Conservation (phyloP, 2,888 invertebrate species). For the Agonopterix subpropinquella region DNA sequence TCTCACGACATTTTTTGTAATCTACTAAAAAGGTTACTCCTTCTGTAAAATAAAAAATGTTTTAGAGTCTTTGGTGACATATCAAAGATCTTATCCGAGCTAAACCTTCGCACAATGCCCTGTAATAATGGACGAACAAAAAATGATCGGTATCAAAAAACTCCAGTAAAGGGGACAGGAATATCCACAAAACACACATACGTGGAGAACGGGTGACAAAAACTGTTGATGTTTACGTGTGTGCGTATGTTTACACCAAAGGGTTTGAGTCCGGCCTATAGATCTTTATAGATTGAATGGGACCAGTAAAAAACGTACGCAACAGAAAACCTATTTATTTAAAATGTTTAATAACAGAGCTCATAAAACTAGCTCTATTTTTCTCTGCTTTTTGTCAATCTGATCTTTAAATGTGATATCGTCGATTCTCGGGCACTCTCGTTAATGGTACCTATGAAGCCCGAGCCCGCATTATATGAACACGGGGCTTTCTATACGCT, state of each 20-base stretch:
- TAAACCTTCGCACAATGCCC: constrained; percentile 68
- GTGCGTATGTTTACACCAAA: constrained; percentile 53
- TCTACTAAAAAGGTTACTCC: constrained; percentile 56
- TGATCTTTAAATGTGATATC: constrained; percentile 68
- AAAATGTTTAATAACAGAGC: constrained; percentile 70
- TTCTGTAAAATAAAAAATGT: constrained; percentile 52
- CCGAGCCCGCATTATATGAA: constrained; percentile 68
- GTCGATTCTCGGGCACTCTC: constrained; percentile 62
- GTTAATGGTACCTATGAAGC: constrained; percentile 71
- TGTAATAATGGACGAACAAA: constrained; percentile 67
- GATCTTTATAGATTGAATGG: constrained; percentile 55
- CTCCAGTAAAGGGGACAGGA: constrained; percentile 62
- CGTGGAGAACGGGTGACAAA: constrained; percentile 46
- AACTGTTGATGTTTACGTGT: constrained; percentile 44
- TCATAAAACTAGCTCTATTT: constrained; percentile 64
- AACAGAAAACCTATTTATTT: constrained; percentile 57
- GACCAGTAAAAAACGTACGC: constrained; percentile 52
- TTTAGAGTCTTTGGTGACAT: constrained; percentile 63
- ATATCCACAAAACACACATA: constrained; percentile 55
- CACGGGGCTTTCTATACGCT: constrained; percentile 53
- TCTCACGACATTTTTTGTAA: constrained; percentile 46
- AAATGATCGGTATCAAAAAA: constrained; percentile 71
- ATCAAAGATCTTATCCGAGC: constrained; percentile 69
- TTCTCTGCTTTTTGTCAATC: constrained; percentile 64
- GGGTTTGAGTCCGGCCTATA: constrained; percentile 52